These are phyloP conservation scores for Lepidocolaptes lacrymiger DNA, from an alignment of 2,797 vertebrate genomes.

Conservation along the genomic window DNA sequence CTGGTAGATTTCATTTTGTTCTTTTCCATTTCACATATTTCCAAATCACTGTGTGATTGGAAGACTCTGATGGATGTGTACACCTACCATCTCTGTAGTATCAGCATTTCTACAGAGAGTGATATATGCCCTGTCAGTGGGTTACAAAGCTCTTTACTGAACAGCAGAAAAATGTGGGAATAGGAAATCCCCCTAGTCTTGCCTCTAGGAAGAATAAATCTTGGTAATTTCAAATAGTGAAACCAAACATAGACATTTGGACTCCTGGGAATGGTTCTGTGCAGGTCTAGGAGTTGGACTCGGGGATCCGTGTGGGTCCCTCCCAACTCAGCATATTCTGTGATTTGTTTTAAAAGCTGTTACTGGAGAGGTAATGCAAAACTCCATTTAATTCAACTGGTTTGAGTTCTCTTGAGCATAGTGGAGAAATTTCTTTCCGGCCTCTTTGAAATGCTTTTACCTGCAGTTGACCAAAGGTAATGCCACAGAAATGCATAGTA, in stretches of 20 bases:
- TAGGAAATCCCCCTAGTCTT: slow-evolving; percentile 3
- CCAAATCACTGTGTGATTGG: neutral
- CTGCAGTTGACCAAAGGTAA: neutral
- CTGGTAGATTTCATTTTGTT: neutral
- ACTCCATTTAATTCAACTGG: neutral
- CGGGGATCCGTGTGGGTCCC: neutral
- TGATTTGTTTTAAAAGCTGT: neutral
- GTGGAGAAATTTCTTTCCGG: neutral
- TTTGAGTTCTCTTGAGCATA: neutral
- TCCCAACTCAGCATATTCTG: neutral
- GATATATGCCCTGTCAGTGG: neutral
- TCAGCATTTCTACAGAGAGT: neutral
- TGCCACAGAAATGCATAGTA: neutral
- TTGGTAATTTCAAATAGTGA: neutral
- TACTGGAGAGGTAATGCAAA: neutral
- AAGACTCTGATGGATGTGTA: neutral
- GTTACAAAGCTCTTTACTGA: neutral
- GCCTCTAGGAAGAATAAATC: neutral
- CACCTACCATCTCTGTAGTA: neutral
- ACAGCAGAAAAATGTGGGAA: slow-evolving; percentile 18
- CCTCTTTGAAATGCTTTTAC: neutral
- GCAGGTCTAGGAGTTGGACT: neutral
- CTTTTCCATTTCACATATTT: neutral
- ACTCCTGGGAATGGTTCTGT: neutral
- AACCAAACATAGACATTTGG: neutral